Conservation (phyloP, 2,797 vertebrate species). For the Poeciliopsis turneri region DNA sequence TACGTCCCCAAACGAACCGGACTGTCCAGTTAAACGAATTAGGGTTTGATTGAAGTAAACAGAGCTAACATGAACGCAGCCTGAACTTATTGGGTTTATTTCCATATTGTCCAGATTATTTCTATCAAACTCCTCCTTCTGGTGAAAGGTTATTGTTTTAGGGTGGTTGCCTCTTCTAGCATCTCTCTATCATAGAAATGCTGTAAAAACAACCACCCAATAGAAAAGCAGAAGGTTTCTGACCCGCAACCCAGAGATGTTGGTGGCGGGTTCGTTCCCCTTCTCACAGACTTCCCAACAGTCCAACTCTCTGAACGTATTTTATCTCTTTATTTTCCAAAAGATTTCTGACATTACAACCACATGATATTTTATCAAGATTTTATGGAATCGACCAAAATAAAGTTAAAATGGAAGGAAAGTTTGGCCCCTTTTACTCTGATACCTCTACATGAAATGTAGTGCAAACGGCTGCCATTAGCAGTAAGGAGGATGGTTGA, state of each 20-base stretch:
- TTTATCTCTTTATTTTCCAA: neutral
- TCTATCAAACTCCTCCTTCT: neutral
- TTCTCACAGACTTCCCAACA: constrained; percentile 51
- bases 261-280: constrained; percentile 84
- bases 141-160: neutral
- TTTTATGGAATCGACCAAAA: neutral
- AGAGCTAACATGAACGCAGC: neutral
- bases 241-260: constrained; percentile 71
- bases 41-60: neutral
- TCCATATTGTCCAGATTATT: neutral
- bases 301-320: neutral
- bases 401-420: neutral
- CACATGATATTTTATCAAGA: neutral
- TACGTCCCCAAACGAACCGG: no score
- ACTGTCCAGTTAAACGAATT: no score
- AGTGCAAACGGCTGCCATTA: neutral
- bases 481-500: neutral
- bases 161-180: constrained; percentile 56
- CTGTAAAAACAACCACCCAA: constrained; percentile 73
- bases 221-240: constrained; percentile 82
- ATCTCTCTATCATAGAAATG: constrained; percentile 70
- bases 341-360: neutral
- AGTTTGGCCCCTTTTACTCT: neutral
- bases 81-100: neutral
- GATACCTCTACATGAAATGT: neutral